A percentile compares a stretch with the other conserved stretches of the same genome.
Conservation (phyloP, 2,797 vertebrate genomes). For the Silurus aristotelis region DNA sequence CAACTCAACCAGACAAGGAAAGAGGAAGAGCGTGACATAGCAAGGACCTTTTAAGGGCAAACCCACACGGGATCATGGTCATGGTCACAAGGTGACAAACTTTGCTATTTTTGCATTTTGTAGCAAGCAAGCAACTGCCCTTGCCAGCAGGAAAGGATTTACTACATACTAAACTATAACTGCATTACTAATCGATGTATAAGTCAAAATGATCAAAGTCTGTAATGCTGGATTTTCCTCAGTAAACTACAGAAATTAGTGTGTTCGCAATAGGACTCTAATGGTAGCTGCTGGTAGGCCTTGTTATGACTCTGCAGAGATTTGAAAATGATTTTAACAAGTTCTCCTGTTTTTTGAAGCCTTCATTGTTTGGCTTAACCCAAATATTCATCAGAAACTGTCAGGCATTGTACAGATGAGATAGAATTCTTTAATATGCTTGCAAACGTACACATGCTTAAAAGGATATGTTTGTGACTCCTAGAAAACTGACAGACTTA, state of each 20-base stretch:
- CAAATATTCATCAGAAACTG: neutral
- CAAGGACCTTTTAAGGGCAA: neutral
- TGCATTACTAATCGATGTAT: neutral
- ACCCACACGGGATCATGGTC: neutral
- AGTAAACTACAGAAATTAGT: neutral
- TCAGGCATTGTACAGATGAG: neutral
- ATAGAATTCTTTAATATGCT: neutral
- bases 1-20: no score
- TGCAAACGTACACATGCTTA: neutral
- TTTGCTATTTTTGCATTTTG: neutral
- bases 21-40: neutral
- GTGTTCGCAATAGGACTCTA: neutral
- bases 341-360: neutral
- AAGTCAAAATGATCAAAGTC: neutral
- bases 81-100: neutral
- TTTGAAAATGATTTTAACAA: neutral
- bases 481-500: neutral
- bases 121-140: neutral
- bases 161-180: neutral
- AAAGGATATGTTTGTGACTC: neutral
- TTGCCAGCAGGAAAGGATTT: neutral
- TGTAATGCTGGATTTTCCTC: neutral
- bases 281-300: neutral
- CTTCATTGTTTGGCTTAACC: neutral
- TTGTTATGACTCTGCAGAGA: neutral